Base-by-base conservation (phyloP, 2,888 invertebrate genomes). In the Ametastegia equiseti region DNA sequence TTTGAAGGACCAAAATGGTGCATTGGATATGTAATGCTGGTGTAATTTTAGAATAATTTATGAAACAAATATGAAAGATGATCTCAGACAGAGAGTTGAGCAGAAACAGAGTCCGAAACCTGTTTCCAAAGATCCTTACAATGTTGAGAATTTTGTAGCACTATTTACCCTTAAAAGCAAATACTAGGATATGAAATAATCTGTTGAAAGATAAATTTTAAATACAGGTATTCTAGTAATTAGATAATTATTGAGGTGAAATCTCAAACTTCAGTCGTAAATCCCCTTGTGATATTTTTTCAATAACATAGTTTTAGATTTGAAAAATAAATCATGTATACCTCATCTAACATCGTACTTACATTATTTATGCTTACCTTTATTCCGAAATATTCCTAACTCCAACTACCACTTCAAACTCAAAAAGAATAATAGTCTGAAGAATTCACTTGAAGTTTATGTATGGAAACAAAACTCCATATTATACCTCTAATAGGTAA, bases 321-420 rank as follows among this genome's bases (percentile, higher is more conserved):
- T 39, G 65, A 67, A 75, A 75, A 75, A 75, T 75, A 50, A 75
- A 75, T 75, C 4, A 67, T 15, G n/a, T 67, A 67, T 36, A 65
- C 45, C 23, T 75, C 42, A 47, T 27, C 30, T 71, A 71, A 30
- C 75, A 27, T 75, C 23, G 13, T 50, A 75, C 54, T 75, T 75
- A 75, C 75, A 50, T 19, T 5, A 5, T 47, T 60, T 27, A 78
- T 63, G 60, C 78, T 78, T 60, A 78, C 78, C 78, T 78, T 78
- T 45, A 63, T 9, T 78, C 60, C 23, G 54, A 23, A 7, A 11
- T 27, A 33, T 60, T 42, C 39, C 36, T 75, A 75, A 54, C 57
- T 57, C 19, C 23, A 30, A 57, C 57, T 54, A 47, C 6, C 57
- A 23, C 60, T 36, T 50, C n/a, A 36, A 50, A 33, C 47, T 27